phyloP scores from a whole-genome alignment of 64 coral and sea anemone genomes.

The Exaiptasia diaphana region DNA sequence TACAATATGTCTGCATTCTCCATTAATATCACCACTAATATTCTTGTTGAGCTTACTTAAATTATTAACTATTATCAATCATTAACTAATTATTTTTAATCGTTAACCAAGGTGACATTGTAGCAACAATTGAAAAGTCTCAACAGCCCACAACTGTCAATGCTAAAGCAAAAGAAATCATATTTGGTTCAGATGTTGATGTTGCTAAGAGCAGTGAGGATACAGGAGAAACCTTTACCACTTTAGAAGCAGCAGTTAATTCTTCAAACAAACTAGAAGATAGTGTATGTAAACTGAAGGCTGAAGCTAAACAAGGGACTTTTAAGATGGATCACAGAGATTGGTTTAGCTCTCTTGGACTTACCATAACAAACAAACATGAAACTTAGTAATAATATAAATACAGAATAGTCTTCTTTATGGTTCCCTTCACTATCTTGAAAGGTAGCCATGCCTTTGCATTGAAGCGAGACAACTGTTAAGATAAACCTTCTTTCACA shows the following conservation, averaged over 20 bases:
- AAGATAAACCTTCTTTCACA: too few relatives aligned
- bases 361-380: too few relatives aligned
- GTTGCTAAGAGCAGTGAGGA: not conserved
- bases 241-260: constrained; percentile 17
- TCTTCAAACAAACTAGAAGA: not conserved
- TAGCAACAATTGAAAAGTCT: not conserved
- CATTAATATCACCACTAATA: too few relatives aligned
- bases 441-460: too few relatives aligned
- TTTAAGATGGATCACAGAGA: constrained; percentile 38
- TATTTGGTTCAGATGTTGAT: constrained; percentile 3
- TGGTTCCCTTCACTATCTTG: too few relatives aligned
- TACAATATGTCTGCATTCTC: too few relatives aligned
- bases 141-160: not conserved
- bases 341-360: constrained; percentile 43
- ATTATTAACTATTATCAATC: too few relatives aligned
- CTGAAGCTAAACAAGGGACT: constrained; percentile 52
- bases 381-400: too few relatives aligned
- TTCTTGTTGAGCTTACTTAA: too few relatives aligned
- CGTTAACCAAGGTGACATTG: constrained; percentile 38
- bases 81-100: too few relatives aligned
- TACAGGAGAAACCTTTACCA: constrained; percentile 9
- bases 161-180: constrained; percentile 17
- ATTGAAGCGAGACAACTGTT: too few relatives aligned
- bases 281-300: not conserved
- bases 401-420: too few relatives aligned